Evolutionary conservation across 2,888 invertebrate species (phyloP).

Genomic region (Lamellibrachia satsuma): DNA sequence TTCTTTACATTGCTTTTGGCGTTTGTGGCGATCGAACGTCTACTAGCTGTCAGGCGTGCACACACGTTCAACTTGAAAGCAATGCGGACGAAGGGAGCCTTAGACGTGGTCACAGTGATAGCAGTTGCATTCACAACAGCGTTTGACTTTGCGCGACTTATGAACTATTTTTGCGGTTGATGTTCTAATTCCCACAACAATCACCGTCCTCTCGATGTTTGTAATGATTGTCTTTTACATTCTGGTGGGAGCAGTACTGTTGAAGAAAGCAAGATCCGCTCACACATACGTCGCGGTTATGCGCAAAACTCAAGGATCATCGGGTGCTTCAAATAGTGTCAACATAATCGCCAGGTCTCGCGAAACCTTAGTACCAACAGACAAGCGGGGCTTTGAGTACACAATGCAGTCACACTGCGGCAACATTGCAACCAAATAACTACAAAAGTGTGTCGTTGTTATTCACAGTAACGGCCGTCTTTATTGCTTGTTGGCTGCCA

Average conservation of each 20-base stretch:
- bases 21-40: background rate
- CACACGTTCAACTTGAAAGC: background rate
- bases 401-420: background rate
- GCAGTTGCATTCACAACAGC: too few species aligned
- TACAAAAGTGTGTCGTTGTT: background rate
- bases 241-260: background rate
- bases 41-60: background rate
- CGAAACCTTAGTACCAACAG: background rate
- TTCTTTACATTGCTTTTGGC: background rate
- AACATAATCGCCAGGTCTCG: background rate
- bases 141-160: too few species aligned
- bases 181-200: background rate
- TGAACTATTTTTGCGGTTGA: background rate
- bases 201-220: background rate
- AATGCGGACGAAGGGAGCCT: background rate
- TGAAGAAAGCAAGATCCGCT: background rate
- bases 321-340: background rate
- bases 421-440: background rate
- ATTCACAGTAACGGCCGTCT: background rate
- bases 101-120: too few species aligned
- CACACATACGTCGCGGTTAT: background rate
- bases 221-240: background rate
- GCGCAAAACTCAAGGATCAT: background rate
- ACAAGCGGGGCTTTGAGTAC: background rate
- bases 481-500: background rate